Base-by-base conservation (phyloP, 2,888 invertebrate species). In the Drosophila pullipes region DNA sequence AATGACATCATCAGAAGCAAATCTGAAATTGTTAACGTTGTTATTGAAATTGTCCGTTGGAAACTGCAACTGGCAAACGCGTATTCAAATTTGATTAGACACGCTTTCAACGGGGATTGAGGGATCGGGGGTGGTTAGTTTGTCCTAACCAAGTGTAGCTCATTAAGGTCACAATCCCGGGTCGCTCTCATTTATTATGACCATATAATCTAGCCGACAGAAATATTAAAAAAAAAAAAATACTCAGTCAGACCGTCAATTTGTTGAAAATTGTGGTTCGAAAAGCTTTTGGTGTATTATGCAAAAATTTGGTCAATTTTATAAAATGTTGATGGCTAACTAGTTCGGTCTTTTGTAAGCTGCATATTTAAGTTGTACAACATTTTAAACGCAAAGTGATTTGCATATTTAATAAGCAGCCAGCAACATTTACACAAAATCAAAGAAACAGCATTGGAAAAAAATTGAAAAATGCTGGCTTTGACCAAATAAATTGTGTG, bases 301-400 rank as follows among this genome's bases (percentile, higher is more conserved):
- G 73, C 81, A 76, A 70, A 75, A 73, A 59, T 63, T 65, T 55
- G 60, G 16, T 61, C 7, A 61, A 57, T 72, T 76, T 64, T 58
- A 72, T 78, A 69, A 74, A 74, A 44, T 55, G 69, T 66, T 62
- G 65, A 64, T 69, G 74, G 49, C 60, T 35, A 81, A 81, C 77
- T 81, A 81, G 81, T 81, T 75, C 72, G 67, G 57, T 66, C 67
- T 72, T 64, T 76, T 76, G 69, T 74, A 72, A 79, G 79, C 85
- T 79, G 81, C 83, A 89, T 83, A 83, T 88, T 85, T 76, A 81
- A 88, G 77, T 81, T 77, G 81, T 74, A 65, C 66, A 76, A 76
- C 81, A 81, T 65, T 83, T 73, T 53, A 63, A 81, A 73, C 75
- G 64, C 73, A 73, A 66, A 57, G 52, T 82, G 79, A 88, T 88